phyloP scores from a whole-genome alignment of 2,113 vertebrate species.

The Willisornis vidua region DNA sequence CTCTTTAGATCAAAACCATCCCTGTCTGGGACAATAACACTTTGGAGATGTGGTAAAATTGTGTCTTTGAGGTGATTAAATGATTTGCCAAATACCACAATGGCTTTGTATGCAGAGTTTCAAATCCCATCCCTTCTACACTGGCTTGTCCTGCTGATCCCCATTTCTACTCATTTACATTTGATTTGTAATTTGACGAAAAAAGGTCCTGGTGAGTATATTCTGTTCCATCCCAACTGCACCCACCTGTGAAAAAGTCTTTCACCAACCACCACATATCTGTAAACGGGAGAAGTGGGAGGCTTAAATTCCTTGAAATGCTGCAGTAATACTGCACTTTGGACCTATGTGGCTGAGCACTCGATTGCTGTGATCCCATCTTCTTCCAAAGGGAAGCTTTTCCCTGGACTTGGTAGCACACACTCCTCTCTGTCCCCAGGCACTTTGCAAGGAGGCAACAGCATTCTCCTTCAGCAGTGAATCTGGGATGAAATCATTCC shows the following conservation, averaged over 20 bases:
- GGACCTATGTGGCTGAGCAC: rapidly evolving
- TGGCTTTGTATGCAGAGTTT: not conserved
- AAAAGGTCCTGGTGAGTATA: not conserved
- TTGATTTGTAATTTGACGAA: not conserved
- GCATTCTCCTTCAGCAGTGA: rapidly evolving
- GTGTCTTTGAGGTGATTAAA: not conserved
- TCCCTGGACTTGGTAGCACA: not conserved
- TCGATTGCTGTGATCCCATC: not conserved
- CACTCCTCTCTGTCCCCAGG: rapidly evolving
- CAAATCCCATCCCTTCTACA: not conserved
- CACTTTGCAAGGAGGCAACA: rapidly evolving
- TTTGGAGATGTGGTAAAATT: not conserved
- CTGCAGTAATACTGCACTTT: not conserved
- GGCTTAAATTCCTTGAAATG: not conserved
- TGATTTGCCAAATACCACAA: not conserved
- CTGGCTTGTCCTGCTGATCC: not conserved
- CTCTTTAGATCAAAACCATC: not conserved
- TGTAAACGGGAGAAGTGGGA: not conserved
- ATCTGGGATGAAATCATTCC: not conserved
- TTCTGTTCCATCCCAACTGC: not conserved
- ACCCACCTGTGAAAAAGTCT: not conserved
- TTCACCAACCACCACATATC: not conserved
- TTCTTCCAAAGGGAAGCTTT: not conserved
- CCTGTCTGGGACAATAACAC: not conserved
- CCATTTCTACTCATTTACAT: not conserved